Conservation (phyloP, 2,113 vertebrate genomes). For the Potamarius usumacintae region DNA sequence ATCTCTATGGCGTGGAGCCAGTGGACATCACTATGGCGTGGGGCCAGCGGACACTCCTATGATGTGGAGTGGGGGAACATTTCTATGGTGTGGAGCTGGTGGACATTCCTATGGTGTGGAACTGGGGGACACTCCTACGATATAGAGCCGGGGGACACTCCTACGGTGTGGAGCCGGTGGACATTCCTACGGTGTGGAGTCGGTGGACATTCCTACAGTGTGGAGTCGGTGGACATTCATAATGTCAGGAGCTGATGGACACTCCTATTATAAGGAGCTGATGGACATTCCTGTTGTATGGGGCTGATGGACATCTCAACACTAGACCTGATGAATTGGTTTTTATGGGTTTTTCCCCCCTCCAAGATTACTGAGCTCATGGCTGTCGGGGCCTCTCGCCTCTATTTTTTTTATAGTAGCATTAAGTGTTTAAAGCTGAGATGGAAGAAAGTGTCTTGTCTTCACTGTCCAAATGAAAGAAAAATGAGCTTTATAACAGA, state of each 20-base stretch:
- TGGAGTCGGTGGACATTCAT: background rate
- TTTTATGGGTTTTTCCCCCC: background rate
- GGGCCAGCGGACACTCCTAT: too few relatives aligned
- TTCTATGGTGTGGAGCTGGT: background rate
- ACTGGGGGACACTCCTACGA: background rate
- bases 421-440: background rate
- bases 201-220: too few relatives aligned
- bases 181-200: background rate
- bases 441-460: background rate
- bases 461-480: constrained; percentile 21
- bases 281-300: background rate
- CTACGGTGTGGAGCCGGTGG: background rate
- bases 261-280: background rate
- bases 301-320: background rate
- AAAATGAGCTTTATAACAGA: background rate
- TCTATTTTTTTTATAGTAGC: background rate
- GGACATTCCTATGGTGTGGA: too few relatives aligned
- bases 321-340: background rate
- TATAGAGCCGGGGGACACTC: background rate
- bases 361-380: background rate
- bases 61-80: background rate
- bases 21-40: background rate
- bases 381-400: too few relatives aligned
- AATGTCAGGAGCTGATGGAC: background rate
- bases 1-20: background rate